Evolutionary conservation across 2,797 vertebrate genomes (phyloP), one percentile per base, ranked within the genome.

Genomic region (Smutsia gigantea): DNA sequence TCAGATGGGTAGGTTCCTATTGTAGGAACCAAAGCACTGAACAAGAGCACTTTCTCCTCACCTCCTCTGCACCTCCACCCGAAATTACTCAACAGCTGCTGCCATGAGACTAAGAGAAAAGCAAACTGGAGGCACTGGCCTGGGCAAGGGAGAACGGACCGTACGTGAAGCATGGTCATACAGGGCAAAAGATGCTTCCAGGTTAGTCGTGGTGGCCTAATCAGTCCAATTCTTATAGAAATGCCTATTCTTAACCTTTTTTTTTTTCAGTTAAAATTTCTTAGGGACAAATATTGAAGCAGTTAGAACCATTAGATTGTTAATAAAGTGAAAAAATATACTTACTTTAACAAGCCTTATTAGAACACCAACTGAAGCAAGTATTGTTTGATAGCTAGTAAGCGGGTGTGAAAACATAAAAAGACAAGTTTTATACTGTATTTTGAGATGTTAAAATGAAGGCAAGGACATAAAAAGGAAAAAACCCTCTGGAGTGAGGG

Each of bases 41-140:
- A 90, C 87, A 79, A 55, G 97, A 94, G 84, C 86, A 95, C 68
- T 94, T 97, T 96, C 96, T 97, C 71, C 68, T 75, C 72, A 46
- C 46, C 46, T 46, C 82, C 46, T 79, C 90, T 72, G 46, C 51
- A 5, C 34, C 12, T 93, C 84, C 68, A 85, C 53, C 74, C 39
- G 79, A 71, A 97, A 93, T 75, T 74, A 95, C 46, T 88, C 86
- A 95, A 95, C 27, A 87, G 77, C 86, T 94, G 71, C 96, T 75
- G 39, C 68, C 95, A 90, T 34, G 72, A 95, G 75, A 97, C 61
- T 92, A 92, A 96, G 6, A 89, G 66, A 85, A 93, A 59, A 61
- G 51, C 69, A 95, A 97, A 81, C 29, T 27, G 37, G 66, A 82
- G 39, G 69, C 57, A 31, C 55, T 7, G 39, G 89, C 57, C 83